Evolutionary conservation across 2,113 vertebrate genomes (phyloP).

Genomic region (Solea solea): DNA sequence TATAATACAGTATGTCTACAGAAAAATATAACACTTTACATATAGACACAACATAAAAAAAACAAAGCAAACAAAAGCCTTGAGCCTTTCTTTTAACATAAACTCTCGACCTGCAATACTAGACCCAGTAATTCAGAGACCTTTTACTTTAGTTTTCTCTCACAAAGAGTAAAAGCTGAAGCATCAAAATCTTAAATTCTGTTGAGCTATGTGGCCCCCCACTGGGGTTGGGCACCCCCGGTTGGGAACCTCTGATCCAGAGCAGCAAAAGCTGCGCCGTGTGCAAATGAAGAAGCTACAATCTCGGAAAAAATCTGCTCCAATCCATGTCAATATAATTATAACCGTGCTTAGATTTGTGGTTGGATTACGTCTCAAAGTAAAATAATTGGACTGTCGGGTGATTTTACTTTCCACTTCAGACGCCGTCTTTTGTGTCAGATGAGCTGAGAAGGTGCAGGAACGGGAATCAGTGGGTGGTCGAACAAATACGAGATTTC

Average conservation of each 20-base stretch:
- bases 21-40: no score
- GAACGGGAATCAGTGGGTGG: slow-evolving; percentile 22
- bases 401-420: slow-evolving; percentile 6
- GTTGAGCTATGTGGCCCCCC: no score
- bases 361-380: slow-evolving; percentile 6
- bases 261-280: background rate
- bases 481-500: slow-evolving; percentile 41
- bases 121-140: no score
- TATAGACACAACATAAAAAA: no score
- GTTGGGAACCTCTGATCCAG: background rate
- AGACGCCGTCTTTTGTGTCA: slow-evolving; percentile 5
- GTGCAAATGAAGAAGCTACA: background rate
- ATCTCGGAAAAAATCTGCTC: background rate
- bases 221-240: no score
- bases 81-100: no score
- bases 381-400: slow-evolving; percentile 8
- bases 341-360: slow-evolving; percentile 8
- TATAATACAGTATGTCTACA: no score
- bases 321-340: background rate
- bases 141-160: no score
- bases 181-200: no score
- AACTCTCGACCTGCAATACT: no score
- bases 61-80: no score
- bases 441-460: slow-evolving; percentile 18
- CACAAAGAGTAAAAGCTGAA: no score